Conservation (phyloP, 2,797 vertebrate genomes). For the Borostomias antarcticus region DNA sequence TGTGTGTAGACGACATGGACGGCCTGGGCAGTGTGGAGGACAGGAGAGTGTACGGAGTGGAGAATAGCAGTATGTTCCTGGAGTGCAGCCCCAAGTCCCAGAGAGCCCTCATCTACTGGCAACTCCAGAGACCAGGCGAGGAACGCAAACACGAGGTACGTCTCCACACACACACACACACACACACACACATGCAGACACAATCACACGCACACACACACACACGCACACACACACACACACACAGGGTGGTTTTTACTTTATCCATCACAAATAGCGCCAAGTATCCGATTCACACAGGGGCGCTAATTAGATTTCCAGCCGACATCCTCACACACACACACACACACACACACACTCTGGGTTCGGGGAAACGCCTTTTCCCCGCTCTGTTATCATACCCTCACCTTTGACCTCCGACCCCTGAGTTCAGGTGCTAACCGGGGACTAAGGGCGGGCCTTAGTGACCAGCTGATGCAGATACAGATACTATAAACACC, state of each 20-base stretch:
- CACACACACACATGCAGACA: not conserved
- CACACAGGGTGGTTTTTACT: too few relatives aligned
- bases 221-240: not conserved
- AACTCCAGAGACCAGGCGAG: conserved; percentile 90
- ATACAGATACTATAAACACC: not conserved
- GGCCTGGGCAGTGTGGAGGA: conserved; percentile 83
- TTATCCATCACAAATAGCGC: not conserved
- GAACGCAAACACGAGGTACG: conserved; percentile 91
- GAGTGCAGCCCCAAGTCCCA: conserved; percentile 98
- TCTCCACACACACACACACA: not conserved
- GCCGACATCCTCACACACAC: conserved; percentile 25
- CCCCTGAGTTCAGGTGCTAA: conserved; percentile 17
- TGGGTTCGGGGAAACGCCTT: conserved; percentile 4
- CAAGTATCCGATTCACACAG: conserved; percentile 6
- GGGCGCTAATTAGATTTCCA: conserved; percentile 12
- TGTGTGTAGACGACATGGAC: conserved; percentile 79
- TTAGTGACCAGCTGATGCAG: conserved; percentile 3
- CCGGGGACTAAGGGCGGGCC: too few relatives aligned
- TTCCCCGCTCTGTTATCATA: conserved; percentile 32
- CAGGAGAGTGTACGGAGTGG: conserved; percentile 93
- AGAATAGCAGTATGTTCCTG: conserved; percentile 98
- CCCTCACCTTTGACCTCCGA: conserved; percentile 23
- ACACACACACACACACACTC: conserved; percentile 22
- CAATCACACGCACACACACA: not conserved
- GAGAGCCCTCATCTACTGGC: conserved; percentile 91